A percentile compares a stretch with the other conserved stretches of the same genome.
These are phyloP conservation scores for Spheniscus mendiculus DNA, from an alignment of 2,113 vertebrate genomes.

Conservation along the genomic window DNA sequence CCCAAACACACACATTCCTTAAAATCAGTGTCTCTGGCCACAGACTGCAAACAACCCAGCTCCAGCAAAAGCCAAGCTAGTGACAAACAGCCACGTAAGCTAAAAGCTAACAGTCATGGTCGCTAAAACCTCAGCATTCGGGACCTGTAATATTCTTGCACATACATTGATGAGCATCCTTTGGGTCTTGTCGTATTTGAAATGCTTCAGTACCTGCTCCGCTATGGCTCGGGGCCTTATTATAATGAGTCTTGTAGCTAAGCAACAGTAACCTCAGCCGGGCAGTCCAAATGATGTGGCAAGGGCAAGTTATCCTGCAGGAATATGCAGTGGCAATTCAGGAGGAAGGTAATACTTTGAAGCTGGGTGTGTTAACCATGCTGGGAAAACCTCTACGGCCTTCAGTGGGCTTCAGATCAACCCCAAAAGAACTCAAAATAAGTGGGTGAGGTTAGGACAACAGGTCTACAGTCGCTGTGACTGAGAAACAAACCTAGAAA, in stretches of 20 bases:
- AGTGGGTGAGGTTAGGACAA: not conserved
- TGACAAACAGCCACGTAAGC: not conserved
- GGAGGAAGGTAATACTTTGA: not conserved
- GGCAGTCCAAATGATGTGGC: not conserved
- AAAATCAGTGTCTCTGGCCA: not conserved
- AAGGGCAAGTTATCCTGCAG: not conserved
- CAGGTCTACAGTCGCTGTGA: not conserved
- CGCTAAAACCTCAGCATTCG: not conserved
- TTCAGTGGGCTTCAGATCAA: not conserved
- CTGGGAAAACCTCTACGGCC: rapidly evolving
- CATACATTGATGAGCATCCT: not conserved
- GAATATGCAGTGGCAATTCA: not conserved
- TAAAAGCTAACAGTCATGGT: not conserved
- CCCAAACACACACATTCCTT: not conserved
- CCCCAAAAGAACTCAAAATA: not conserved
- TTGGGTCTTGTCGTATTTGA: not conserved
- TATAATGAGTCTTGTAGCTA: not conserved
- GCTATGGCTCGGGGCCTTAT: not conserved
- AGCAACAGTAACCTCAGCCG: not conserved
- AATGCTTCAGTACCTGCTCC: not conserved
- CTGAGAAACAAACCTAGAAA: not conserved
- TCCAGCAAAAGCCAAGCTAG: not conserved
- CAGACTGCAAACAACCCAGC: not conserved
- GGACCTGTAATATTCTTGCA: not conserved
- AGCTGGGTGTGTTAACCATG: not conserved